These are phyloP conservation scores for Crossocerus cetratus DNA, from an alignment of 2,888 invertebrate species.

Conservation along the genomic window DNA sequence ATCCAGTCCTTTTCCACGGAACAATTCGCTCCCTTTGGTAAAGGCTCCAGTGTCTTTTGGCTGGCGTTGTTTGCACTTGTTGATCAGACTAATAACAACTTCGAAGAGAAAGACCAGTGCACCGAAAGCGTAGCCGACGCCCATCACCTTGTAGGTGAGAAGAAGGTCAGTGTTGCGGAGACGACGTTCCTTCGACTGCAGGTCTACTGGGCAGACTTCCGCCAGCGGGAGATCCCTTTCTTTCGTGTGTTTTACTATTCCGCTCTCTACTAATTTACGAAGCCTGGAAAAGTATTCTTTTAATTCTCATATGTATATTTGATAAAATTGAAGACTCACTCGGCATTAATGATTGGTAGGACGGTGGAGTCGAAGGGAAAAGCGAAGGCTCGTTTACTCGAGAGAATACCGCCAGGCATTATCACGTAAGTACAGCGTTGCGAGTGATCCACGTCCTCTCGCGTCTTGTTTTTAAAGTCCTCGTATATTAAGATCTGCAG, in stretches of 20 bases:
- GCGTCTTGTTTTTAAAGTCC: slow-evolving; percentile 83
- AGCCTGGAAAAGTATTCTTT: slow-evolving; percentile 80
- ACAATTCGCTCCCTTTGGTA: neutral
- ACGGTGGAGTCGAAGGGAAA: slow-evolving; percentile 83
- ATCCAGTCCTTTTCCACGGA: neutral
- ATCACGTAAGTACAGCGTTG: slow-evolving; percentile 88
- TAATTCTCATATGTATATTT: too few species aligned
- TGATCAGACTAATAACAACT: slow-evolving; percentile 70
- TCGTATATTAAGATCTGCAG: slow-evolving; percentile 84
- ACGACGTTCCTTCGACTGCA: slow-evolving; percentile 88
- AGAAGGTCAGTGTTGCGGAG: slow-evolving; percentile 86
- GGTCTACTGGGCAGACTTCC: slow-evolving; percentile 88
- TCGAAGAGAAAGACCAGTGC: slow-evolving; percentile 83
- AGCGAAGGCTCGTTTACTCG: slow-evolving; percentile 84
- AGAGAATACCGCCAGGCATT: slow-evolving; percentile 83
- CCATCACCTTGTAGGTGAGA: slow-evolving; percentile 89
- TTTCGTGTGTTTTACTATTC: slow-evolving; percentile 84
- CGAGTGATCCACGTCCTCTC: slow-evolving; percentile 79
- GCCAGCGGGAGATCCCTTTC: slow-evolving; percentile 83
- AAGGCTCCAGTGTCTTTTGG: neutral
- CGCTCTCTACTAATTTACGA: slow-evolving; percentile 84
- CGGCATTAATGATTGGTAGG: slow-evolving; percentile 81
- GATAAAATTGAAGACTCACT: slow-evolving; percentile 79
- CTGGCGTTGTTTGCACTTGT: slow-evolving; percentile 26
- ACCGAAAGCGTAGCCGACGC: slow-evolving; percentile 83